phyloP scores from a whole-genome alignment of 2,797 vertebrate species.

The Gallinago stenura region DNA sequence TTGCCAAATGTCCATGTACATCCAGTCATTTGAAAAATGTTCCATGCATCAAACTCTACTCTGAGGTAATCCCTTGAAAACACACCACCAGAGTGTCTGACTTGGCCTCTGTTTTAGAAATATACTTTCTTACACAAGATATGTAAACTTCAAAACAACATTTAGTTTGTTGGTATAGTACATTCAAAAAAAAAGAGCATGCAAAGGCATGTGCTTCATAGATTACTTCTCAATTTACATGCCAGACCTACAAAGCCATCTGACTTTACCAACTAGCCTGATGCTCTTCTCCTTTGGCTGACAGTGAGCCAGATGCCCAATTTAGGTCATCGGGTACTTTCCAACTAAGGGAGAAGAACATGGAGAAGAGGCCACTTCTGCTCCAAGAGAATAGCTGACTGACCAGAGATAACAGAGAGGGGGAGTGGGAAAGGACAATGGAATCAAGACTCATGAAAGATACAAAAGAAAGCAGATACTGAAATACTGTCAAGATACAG shows the following conservation, averaged over 20 bases:
- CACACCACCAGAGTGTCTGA: not conserved
- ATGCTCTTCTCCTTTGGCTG: not conserved
- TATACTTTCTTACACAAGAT: not conserved
- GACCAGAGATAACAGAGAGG: not conserved
- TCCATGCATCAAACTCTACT: not conserved
- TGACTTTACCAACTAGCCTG: not conserved
- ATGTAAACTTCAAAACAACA: not conserved
- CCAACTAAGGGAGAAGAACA: not conserved
- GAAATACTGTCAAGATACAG: not conserved
- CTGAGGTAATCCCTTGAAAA: not conserved
- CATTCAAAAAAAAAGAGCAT: not conserved
- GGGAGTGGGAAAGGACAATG: not conserved
- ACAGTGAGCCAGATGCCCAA: not conserved
- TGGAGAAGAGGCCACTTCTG: not conserved
- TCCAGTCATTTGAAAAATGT: not conserved
- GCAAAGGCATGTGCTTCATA: not conserved
- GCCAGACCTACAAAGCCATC: not conserved
- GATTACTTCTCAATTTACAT: not conserved
- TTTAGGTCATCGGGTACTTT: not conserved
- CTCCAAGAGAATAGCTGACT: not conserved
- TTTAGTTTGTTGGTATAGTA: not conserved
- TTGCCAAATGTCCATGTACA: not conserved
- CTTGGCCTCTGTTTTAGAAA: not conserved
- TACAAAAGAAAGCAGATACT: not conserved
- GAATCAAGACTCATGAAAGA: not conserved